A percentile compares a stretch with the other conserved stretches of the same genome.
Conservation (phyloP, 2,888 invertebrate genomes). For the Limnephilus rhombicus region DNA sequence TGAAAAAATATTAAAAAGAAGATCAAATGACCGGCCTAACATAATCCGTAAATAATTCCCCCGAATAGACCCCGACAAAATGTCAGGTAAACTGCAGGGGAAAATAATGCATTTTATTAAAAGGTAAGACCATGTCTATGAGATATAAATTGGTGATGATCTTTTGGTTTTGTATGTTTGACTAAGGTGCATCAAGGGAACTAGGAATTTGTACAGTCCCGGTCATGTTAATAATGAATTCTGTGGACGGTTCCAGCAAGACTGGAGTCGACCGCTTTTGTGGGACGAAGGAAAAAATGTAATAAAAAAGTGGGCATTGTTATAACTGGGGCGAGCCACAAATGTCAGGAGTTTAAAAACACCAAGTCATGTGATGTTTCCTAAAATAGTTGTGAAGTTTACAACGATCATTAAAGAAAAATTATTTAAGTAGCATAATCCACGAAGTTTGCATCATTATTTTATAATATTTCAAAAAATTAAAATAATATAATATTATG, state of each 20-base stretch:
- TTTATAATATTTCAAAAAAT: no score
- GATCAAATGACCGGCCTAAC: constrained; percentile 16
- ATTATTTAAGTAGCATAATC: no score
- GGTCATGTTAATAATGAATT: constrained; percentile 12
- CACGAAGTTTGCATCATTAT: no score
- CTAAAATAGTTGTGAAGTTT: neutral
- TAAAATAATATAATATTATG: no score
- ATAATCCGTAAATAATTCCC: constrained; percentile 10
- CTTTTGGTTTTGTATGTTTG: neutral
- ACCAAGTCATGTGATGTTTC: neutral
- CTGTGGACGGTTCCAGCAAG: constrained; percentile 12
- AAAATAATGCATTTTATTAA: neutral
- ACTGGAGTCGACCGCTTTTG: constrained; percentile 15
- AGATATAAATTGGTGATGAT: neutral
- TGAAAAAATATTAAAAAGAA: constrained; percentile 5
- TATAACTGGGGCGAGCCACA: neutral
- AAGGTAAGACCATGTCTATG: neutral
- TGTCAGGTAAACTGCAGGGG: neutral
- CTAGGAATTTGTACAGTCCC: neutral
- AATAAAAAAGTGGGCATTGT: constrained; percentile 31
- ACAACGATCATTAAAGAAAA: neutral
- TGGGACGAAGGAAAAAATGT: constrained; percentile 15
- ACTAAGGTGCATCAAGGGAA: neutral
- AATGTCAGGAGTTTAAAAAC: neutral
- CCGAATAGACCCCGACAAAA: neutral